Base-by-base conservation (phyloP, 1,140 invertebrate genomes). In the Bombus superbus region DNA sequence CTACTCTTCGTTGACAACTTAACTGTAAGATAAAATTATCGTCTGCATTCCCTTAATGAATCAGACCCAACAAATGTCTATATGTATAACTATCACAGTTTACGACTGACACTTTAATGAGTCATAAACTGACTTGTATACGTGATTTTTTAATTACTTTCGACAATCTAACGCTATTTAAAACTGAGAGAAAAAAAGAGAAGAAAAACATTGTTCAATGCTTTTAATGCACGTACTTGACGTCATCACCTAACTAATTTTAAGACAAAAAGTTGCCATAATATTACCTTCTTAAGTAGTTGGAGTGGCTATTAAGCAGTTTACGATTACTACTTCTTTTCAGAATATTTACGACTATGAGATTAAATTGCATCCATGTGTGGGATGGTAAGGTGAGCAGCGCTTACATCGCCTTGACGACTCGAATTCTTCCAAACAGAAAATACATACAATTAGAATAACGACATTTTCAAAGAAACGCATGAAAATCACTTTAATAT, bases 291-390 rank as follows among this genome's bases (percentile, higher is more conserved):
- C 47, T 35, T 28, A 57, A 75, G 42, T 53, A 32, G n/a, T 38
- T 57, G 15, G 32, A 73, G 15, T 44, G 40, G 11, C 42, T 47
- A 53, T 25, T 53, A 66, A 32, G 64, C 1, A 25, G 64, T 79
- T 79, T 79, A 69, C 25, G 35, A 69, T 53, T 47, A n/a, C 22
- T n/a, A 35, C 35, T 79, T 40, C 44, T 25, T 44, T 25, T 22
- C 8, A 44, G 64, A 68, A 53, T 71, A 35, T 69, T 80, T 53
- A 75, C 32, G 42, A n/a, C 35, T 18, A 32, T 10, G 42, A 15
- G 62, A 28, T 83, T 75, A 76, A 83, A 83, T 83, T 66, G 42
- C 81, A 62, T 15, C 22, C 68, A 73, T 13, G 40, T 40, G 68
- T 40, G 25, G 28, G 47, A 40, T 32, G 28, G 68, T 42, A 72